A percentile compares a stretch with the other conserved stretches of the same genome.
phyloP scores from a whole-genome alignment of 2,113 vertebrate genomes.

The Aphyosemion australe region DNA sequence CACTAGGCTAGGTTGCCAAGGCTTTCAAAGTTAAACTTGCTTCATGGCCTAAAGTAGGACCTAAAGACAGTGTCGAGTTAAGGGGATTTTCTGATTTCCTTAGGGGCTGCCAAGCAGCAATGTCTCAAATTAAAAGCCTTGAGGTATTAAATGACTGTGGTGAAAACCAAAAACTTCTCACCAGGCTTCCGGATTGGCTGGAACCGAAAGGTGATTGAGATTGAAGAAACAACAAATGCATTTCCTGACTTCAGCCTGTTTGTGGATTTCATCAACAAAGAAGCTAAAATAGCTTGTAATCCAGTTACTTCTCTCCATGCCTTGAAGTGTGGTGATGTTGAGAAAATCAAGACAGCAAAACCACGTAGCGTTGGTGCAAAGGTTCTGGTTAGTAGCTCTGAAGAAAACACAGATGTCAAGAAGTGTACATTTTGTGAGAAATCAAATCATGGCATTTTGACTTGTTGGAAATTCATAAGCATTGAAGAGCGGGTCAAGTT shows the following conservation, averaged over 20 bases:
- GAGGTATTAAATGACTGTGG: slow-evolving; percentile 6
- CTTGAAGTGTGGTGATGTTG: slow-evolving; percentile 24
- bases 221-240: not conserved
- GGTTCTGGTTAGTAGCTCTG: slow-evolving; percentile 5
- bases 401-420: not conserved
- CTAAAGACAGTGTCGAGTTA: slow-evolving; percentile 13
- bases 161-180: slow-evolving; percentile 11
- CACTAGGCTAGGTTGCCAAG: not conserved
- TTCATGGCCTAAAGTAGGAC: slow-evolving; percentile 3
- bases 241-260: slow-evolving; percentile 49
- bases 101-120: slow-evolving; percentile 10
- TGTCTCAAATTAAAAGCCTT: not conserved
- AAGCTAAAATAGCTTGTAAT: slow-evolving; percentile 32
- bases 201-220: not conserved
- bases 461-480: too few species aligned
- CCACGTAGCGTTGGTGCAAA: slow-evolving; percentile 9
- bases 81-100: slow-evolving; percentile 23
- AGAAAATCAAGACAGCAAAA: slow-evolving; percentile 22
- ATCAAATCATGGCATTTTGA: too few species aligned
- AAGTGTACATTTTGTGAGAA: slow-evolving; percentile 24
- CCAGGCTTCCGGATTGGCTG: slow-evolving; percentile 29
- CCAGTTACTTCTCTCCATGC: slow-evolving; percentile 43
- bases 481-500: too few species aligned
- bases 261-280: slow-evolving; percentile 8
- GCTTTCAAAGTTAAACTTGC: slow-evolving; percentile 8